phyloP scores from a whole-genome alignment of 1,140 invertebrate genomes.

The Dysdera silvatica region DNA sequence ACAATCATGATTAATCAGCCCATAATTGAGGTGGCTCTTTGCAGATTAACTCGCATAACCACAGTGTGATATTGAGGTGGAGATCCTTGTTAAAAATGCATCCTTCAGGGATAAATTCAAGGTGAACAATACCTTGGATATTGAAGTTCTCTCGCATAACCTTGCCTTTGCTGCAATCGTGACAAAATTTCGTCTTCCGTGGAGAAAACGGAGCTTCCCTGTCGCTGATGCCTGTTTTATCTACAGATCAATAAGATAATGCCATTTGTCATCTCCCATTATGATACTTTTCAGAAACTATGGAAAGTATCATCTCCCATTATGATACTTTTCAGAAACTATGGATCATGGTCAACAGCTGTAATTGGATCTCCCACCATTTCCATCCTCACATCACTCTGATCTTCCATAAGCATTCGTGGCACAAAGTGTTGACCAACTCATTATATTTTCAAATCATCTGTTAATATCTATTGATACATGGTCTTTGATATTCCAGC shows the following conservation, averaged over 20 bases:
- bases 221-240: not conserved
- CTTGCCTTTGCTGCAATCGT: conserved; percentile 11
- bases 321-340: not conserved
- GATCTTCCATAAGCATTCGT: not conserved
- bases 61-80: conserved; percentile 7
- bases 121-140: conserved; percentile 13
- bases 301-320: no score
- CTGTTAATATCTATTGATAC: not conserved
- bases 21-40: not conserved
- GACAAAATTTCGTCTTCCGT: not conserved
- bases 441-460: not conserved
- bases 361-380: not conserved
- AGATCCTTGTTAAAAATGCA: conserved; percentile 28
- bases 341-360: not conserved
- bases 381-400: not conserved
- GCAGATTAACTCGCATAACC: not conserved
- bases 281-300: not conserved
- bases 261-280: not conserved
- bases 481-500: not conserved
- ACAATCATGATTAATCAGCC: not conserved
- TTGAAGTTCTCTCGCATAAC: conserved; percentile 22
- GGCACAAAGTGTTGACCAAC: not conserved
- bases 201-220: not conserved
- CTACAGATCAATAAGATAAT: not conserved
- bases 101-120: conserved; percentile 21